Conservation (phyloP, 2,113 vertebrate genomes). For the Pangasianodon gigas region DNA sequence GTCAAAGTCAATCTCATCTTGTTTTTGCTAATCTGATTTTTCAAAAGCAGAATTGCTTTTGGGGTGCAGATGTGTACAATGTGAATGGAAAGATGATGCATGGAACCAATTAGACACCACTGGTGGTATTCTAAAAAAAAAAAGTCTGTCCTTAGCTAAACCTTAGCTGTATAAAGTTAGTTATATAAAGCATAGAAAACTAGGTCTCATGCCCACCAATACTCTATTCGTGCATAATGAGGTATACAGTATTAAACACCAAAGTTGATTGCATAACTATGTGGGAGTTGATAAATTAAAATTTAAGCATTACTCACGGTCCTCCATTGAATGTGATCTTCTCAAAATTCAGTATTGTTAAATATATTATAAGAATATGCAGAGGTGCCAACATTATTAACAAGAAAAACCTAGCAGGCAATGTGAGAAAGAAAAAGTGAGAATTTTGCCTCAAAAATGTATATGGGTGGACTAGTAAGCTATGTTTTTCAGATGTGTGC, state of each 20-base stretch:
- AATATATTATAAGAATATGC: neutral
- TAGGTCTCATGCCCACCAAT: neutral
- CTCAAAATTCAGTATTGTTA: neutral
- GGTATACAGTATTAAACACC: neutral
- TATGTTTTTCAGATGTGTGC: neutral
- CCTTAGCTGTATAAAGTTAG: neutral
- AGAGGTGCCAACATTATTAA: neutral
- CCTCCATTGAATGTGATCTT: neutral
- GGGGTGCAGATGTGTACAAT: too few relatives aligned
- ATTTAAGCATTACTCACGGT: neutral
- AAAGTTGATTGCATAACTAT: neutral
- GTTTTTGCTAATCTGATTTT: neutral
- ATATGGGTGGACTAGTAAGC: neutral
- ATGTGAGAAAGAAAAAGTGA: neutral
- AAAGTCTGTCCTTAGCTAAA: neutral
- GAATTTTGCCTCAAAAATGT: neutral
- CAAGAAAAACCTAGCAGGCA: neutral
- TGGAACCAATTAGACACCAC: neutral
- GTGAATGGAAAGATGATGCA: neutral
- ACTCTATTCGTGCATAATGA: neutral
- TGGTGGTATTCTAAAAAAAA: neutral
- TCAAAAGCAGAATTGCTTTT: neutral
- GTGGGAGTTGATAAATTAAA: neutral
- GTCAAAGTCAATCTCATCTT: slow-evolving; percentile 16
- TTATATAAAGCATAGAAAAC: neutral